Evolutionary conservation across 2,797 vertebrate genomes (phyloP), one percentile per base, ranked within the genome.

Genomic region (Leucoraja ocellata): DNA sequence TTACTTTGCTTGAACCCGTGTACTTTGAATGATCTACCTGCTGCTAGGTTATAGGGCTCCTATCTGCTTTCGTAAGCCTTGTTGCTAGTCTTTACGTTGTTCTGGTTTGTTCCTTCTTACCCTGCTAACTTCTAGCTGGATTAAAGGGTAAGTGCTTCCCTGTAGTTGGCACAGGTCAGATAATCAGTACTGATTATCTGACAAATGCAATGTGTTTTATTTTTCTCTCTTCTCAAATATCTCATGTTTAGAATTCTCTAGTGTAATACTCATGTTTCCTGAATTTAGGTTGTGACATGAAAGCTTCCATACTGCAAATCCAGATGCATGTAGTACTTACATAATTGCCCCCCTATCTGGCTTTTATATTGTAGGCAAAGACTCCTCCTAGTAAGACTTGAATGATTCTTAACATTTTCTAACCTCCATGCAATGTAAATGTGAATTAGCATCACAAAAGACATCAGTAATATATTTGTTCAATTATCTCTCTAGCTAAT

Each of bases 71-170:
- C 98, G 98, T 98, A 97, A 98, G 98, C 98, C 98, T 98, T 98
- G 98, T 99, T 99, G 98, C 98, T 99, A 99, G 98, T 99, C 98
- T 99, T 99, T 99, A 99, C 99, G 98, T 99, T 99, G 98, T 99
- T 99, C 98, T 99, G 99, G 98, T 99, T 99, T 99, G 98, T 99
- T 98, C 98, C 98, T 99, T 99, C 99, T 99, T 99, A 99, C 98
- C 98, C 99, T 98, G 99, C 99, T 99, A 99, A 99, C 99, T 99
- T 99, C 98, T 99, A 98, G 98, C 97, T 96, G 98, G 98, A 98
- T 97, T 97, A 95, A 97, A 97, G 96, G 98, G 98, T 99, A 98
- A 98, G 98, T 98, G 98, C 98, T 99, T 98, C 98, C 98, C 98
- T 97, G 97, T 99, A 99, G 98, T 98, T 98, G 98, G 98, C 98